Conservation (phyloP, 2,113 vertebrate species). For the Equus quagga region DNA sequence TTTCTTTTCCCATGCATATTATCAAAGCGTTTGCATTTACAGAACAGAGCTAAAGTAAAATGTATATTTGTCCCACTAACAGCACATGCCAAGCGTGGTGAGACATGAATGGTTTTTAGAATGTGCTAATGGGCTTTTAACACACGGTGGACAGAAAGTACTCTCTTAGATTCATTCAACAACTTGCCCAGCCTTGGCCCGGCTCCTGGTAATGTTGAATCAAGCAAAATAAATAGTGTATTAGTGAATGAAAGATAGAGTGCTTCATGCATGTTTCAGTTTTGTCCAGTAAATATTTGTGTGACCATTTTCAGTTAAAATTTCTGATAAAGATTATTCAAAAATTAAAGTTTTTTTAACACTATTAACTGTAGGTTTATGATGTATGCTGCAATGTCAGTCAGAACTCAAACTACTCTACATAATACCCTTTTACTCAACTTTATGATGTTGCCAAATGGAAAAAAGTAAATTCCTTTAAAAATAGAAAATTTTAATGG, state of each 20-base stretch:
- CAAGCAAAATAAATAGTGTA: constrained; percentile 80
- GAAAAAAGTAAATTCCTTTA: background rate
- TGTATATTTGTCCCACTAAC: constrained; percentile 47
- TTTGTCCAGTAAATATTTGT: constrained; percentile 80
- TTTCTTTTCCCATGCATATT: constrained; percentile 29
- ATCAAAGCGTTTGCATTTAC: constrained; percentile 49
- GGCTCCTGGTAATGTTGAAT: constrained; percentile 66
- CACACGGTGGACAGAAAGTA: constrained; percentile 67
- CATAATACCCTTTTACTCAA: background rate
- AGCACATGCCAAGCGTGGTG: background rate
- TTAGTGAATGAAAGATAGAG: constrained; percentile 76
- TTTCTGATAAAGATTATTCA: constrained; percentile 76
- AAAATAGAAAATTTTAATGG: constrained; percentile 11
- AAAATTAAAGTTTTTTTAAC: constrained; percentile 45
- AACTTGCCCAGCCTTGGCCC: constrained; percentile 72
- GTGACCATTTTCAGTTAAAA: constrained; percentile 81
- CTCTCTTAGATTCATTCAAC: constrained; percentile 77
- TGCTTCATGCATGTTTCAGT: constrained; percentile 81
- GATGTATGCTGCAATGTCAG: background rate
- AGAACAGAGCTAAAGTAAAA: constrained; percentile 61
- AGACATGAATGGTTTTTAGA: constrained; percentile 65
- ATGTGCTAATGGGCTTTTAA: constrained; percentile 66
- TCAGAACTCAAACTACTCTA: background rate
- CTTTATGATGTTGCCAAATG: background rate
- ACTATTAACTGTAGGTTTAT: background rate